Conservation (phyloP, 2,888 invertebrate species). For the Drosophila mayaguana region DNA sequence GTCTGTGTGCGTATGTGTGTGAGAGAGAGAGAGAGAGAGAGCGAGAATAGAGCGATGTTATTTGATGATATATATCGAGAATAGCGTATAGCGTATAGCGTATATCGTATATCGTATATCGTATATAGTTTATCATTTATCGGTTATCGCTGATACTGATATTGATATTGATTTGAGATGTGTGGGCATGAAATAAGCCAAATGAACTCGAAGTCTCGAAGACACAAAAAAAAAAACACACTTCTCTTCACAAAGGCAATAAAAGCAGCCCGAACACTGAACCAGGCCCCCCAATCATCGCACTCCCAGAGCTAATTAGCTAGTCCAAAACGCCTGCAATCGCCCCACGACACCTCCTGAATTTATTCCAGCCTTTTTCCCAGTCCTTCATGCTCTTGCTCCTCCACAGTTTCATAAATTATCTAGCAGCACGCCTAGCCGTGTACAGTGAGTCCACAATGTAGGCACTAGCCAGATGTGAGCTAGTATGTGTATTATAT, state of each 20-base stretch:
- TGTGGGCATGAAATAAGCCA: conserved; percentile 42
- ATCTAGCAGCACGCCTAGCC: neutral
- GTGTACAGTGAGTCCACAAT: neutral
- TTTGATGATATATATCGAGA: conserved; percentile 25
- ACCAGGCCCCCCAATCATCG: conserved; percentile 14
- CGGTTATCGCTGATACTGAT: no score
- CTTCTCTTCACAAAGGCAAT: conserved; percentile 18
- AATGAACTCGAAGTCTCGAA: conserved; percentile 30
- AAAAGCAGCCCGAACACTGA: conserved; percentile 33
- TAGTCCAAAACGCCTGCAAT: neutral
- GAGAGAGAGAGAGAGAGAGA: conserved; percentile 8
- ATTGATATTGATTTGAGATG: conserved; percentile 37
- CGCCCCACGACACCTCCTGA: neutral
- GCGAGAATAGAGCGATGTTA: conserved; percentile 30
- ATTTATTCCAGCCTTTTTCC: neutral
- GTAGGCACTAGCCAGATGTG: neutral
- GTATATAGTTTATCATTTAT: conserved; percentile 5
- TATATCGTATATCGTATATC: conserved; percentile 5
- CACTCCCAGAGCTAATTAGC: neutral
- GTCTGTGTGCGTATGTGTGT: neutral
- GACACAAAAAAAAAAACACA: conserved; percentile 3
- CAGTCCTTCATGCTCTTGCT: neutral
- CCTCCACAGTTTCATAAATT: neutral
- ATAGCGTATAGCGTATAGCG: conserved; percentile 5
- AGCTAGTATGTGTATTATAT: neutral